Conservation (phyloP, 1,140 invertebrate genomes). For the Callitettix versicolor region DNA sequence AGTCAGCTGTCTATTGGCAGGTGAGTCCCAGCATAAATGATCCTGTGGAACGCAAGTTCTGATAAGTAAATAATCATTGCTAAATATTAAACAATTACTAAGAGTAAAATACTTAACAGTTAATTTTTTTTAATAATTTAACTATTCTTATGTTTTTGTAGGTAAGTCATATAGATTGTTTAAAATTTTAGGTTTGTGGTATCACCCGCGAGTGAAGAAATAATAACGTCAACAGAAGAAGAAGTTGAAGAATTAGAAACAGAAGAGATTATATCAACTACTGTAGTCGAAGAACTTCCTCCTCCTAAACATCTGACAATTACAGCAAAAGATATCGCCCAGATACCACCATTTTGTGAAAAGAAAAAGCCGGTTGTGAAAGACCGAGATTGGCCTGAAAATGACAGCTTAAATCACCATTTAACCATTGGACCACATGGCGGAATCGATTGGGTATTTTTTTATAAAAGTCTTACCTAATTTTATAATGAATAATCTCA, state of each 20-base stretch:
- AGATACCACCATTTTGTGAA: background rate
- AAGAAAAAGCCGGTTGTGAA: background rate
- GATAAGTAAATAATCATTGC: too few relatives aligned
- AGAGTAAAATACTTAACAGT: too few relatives aligned
- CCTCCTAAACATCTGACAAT: background rate
- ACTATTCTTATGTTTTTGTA: too few relatives aligned
- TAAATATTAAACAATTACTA: too few relatives aligned
- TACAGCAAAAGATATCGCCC: background rate
- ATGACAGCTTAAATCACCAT: conserved; percentile 35
- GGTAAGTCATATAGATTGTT: too few relatives aligned
- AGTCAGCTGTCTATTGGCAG: conserved; percentile 22
- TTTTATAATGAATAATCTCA: background rate
- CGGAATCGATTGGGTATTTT: conserved; percentile 46
- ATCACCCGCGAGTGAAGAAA: conserved; percentile 17
- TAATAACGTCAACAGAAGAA: background rate
- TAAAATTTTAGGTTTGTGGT: conserved; percentile 23
- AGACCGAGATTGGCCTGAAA: conserved; percentile 19
- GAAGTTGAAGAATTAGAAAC: conserved; percentile 7
- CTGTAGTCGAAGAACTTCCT: conserved; percentile 5
- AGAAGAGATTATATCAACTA: background rate
- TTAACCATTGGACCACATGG: conserved; percentile 50
- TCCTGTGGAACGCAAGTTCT: background rate
- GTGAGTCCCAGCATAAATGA: conserved; percentile 1
- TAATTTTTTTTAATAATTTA: too few relatives aligned
- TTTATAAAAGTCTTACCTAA: background rate